Percentiles rank a stretch among this genome's conserved stretches.
Conservation (phyloP, 2,113 vertebrate genomes). For the Pomatorhinus ruficollis region DNA sequence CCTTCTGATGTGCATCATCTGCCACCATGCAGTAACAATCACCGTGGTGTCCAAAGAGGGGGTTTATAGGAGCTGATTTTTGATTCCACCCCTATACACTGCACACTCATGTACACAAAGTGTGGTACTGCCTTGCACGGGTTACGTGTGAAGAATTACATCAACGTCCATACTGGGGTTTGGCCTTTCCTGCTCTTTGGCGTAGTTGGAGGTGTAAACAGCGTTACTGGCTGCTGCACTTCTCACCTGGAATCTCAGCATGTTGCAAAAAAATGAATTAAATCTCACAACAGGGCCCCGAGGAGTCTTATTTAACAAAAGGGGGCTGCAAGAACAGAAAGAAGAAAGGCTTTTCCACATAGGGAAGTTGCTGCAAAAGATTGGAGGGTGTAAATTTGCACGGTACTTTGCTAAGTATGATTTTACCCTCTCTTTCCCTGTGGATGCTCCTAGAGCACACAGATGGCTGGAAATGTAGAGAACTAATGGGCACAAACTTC, state of each 20-base stretch:
- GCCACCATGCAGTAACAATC: neutral
- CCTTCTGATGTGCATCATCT: neutral
- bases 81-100: neutral
- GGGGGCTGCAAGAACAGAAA: neutral
- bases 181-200: conserved; percentile 2
- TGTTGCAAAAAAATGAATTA: conserved; percentile 54
- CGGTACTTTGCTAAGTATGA: neutral
- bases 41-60: neutral
- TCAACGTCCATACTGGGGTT: neutral
- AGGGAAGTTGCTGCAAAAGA: neutral
- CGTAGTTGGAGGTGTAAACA: conserved; percentile 34
- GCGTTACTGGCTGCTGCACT: neutral
- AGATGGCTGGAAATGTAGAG: neutral
- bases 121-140: neutral
- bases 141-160: conserved; percentile 30
- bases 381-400: neutral
- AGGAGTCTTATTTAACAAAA: conserved; percentile 20
- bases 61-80: neutral
- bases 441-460: neutral
- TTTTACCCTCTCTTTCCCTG: neutral
- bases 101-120: neutral
- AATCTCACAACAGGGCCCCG: conserved; percentile 28
- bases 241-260: conserved; percentile 49
- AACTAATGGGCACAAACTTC: neutral
- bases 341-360: neutral